phyloP scores from a whole-genome alignment of 2,888 invertebrate species.

The Dryocosmus kuriphilus region DNA sequence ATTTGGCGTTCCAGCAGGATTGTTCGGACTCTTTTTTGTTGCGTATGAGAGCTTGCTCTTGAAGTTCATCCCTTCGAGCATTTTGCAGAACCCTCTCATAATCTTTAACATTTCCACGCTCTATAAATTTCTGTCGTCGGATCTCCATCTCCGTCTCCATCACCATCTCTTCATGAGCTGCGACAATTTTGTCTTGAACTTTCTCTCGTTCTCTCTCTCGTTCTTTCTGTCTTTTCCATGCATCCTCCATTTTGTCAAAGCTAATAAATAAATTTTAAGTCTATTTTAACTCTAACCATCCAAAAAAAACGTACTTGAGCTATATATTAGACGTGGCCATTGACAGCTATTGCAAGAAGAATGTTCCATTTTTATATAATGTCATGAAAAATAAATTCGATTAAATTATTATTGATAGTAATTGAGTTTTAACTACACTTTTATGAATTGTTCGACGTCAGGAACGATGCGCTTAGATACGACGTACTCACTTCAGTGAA shows the following conservation, averaged over 20 bases:
- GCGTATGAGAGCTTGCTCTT: background rate
- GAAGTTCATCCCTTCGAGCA: background rate
- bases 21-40: constrained; percentile 10
- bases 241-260: background rate
- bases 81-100: constrained; percentile 1
- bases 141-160: background rate
- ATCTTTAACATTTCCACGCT: background rate
- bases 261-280: background rate
- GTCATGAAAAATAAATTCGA: no score
- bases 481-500: background rate
- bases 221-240: background rate
- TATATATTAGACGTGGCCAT: background rate
- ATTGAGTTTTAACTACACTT: no score
- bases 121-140: background rate
- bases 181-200: background rate
- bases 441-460: no score
- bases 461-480: no score
- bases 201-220: background rate
- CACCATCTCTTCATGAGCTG: background rate
- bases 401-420: no score
- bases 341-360: no score
- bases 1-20: background rate
- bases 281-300: background rate
- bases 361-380: no score
- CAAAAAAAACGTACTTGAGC: background rate